A percentile compares a stretch with the other conserved stretches of the same genome.
Evolutionary conservation across 2,113 vertebrate genomes (phyloP).

Genomic region (Sylvia atricapilla): DNA sequence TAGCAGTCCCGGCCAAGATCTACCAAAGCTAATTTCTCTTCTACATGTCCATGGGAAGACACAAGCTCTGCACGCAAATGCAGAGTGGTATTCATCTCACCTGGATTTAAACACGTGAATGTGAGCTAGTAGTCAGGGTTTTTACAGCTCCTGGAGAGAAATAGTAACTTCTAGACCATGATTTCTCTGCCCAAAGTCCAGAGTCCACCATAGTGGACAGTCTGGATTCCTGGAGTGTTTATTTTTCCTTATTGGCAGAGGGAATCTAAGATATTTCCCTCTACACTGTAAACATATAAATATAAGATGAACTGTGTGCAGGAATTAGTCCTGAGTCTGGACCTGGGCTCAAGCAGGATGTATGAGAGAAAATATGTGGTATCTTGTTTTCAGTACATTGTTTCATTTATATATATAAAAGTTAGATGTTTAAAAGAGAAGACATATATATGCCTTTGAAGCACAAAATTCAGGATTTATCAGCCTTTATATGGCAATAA

Average conservation of each 20-base stretch:
- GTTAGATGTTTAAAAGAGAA: neutral
- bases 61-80: neutral
- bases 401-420: neutral
- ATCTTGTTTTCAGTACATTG: neutral
- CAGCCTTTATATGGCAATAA: neutral
- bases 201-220: neutral
- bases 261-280: neutral
- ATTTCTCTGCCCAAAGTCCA: neutral
- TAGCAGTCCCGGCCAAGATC: neutral
- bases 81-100: neutral
- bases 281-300: neutral
- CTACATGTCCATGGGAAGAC: neutral
- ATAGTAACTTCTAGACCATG: neutral
- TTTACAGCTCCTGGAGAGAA: neutral
- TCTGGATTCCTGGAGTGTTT: neutral
- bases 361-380: neutral
- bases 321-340: neutral
- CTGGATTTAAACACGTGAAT: neutral
- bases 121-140: neutral
- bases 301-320: fast-evolving
- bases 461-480: neutral
- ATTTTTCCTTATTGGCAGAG: neutral
- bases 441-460: neutral
- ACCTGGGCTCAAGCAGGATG: neutral
- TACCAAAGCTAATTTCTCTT: neutral